A percentile compares a stretch with the other conserved stretches of the same genome.
phyloP scores from a whole-genome alignment of 1,140 invertebrate genomes.

The Drosophila kanapiae region DNA sequence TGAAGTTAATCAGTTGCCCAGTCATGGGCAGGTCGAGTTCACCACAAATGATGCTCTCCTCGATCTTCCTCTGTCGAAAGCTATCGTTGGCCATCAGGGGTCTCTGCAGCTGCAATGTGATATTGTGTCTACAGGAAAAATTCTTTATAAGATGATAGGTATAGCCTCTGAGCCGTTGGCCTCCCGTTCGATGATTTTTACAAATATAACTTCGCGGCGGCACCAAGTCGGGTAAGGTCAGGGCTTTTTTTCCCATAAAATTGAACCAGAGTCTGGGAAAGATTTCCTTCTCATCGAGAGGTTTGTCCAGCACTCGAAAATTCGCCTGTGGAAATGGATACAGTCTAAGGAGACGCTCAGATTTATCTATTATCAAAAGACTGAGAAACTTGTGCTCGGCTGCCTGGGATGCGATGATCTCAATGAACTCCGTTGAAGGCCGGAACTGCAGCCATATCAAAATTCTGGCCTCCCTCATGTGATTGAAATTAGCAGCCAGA shows the following conservation, averaged over 20 bases:
- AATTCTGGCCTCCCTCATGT: slow-evolving; percentile 46
- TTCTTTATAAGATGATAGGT: neutral
- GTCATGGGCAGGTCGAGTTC: slow-evolving; percentile 40
- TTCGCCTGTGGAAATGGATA: slow-evolving; percentile 42
- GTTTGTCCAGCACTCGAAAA: neutral
- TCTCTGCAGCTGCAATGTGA: neutral
- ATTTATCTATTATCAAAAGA: slow-evolving; percentile 14
- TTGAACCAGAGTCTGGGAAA: slow-evolving; percentile 36
- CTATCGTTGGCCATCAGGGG: accelerated
- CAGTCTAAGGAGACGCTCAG: slow-evolving; percentile 5
- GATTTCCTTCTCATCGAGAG: neutral
- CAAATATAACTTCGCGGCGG: slow-evolving; percentile 38
- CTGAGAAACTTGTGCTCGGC: slow-evolving; percentile 26
- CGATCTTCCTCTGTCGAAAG: neutral
- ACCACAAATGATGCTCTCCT: neutral
- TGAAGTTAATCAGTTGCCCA: neutral
- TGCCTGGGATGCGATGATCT: neutral
- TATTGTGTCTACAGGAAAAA: slow-evolving; percentile 37
- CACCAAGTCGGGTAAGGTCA: slow-evolving; percentile 4
- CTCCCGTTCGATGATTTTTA: slow-evolving; percentile 14
- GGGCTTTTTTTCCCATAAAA: slow-evolving; percentile 36
- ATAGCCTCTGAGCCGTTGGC: neutral
- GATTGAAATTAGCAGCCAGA: slow-evolving; percentile 32
- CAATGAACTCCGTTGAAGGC: neutral
- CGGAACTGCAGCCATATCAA: slow-evolving; percentile 31